Conservation (phyloP, 2,888 invertebrate species). For the Heliconius ismenius region DNA sequence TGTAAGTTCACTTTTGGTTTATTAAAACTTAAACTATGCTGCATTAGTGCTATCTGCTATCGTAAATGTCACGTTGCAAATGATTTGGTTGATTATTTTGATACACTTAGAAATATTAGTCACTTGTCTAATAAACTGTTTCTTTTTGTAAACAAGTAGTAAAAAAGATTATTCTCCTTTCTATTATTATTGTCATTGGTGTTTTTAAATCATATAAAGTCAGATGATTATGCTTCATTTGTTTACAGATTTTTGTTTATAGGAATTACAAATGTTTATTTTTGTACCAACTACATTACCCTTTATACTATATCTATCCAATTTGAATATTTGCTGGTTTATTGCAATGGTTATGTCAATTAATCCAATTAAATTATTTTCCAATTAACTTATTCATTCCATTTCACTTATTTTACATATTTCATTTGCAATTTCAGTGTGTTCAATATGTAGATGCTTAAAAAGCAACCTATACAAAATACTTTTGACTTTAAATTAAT, state of each 20-base stretch:
- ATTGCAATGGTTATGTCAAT: background rate
- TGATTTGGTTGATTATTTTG: background rate
- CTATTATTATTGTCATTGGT: background rate
- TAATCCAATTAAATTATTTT: background rate
- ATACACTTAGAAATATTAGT: background rate
- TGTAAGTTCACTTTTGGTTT: constrained; percentile 28
- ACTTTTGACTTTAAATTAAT: background rate
- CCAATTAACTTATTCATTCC: no score
- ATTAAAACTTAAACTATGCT: background rate
- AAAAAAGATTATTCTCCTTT: background rate
- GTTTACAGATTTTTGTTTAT: background rate
- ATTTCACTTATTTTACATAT: background rate
- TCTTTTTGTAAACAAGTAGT: constrained; percentile 7
- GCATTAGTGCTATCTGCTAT: background rate
- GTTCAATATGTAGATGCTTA: background rate
- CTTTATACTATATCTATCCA: background rate
- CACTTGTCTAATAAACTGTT: background rate
- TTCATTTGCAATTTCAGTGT: background rate
- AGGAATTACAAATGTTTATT: background rate
- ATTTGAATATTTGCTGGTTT: background rate
- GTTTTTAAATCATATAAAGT: background rate
- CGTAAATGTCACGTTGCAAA: background rate
- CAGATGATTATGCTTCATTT: background rate
- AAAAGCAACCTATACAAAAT: background rate
- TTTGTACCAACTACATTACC: background rate